A percentile compares a stretch with the other conserved stretches of the same genome.
Evolutionary conservation across 2,888 invertebrate genomes (phyloP).

Genomic region (Troglohyphantes excavatus): DNA sequence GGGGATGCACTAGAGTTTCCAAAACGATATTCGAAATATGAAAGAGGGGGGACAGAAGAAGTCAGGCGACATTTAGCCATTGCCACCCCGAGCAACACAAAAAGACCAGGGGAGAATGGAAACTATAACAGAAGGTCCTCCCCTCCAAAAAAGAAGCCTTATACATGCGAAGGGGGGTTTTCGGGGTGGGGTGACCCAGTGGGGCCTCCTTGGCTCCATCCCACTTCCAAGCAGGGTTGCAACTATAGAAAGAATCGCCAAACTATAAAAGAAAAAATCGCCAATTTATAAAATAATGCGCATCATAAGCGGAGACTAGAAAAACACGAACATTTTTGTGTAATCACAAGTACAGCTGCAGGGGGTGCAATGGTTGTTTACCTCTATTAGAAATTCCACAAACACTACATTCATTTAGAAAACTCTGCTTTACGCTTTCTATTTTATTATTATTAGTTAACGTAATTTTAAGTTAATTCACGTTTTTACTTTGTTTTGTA

Average conservation of each 20-base stretch:
- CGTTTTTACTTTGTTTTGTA: too few species aligned
- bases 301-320: too few species aligned
- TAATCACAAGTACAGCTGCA: too few species aligned
- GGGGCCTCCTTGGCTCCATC: constrained; percentile 72
- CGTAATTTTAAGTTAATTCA: too few species aligned
- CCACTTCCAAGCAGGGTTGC: constrained; percentile 36
- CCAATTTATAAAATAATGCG: too few species aligned
- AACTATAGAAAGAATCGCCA: not conserved
- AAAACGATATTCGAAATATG: constrained; percentile 29
- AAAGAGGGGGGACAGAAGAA: constrained; percentile 23
- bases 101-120: constrained; percentile 44
- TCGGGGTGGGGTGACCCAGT: constrained; percentile 45
- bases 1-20: constrained; percentile 18
- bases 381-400: too few species aligned
- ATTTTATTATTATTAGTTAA: too few species aligned
- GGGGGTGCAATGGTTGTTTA: too few species aligned
- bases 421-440: too few species aligned
- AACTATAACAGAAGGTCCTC: constrained; percentile 65
- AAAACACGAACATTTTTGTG: too few species aligned
- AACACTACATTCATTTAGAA: too few species aligned
- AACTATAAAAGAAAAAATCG: too few species aligned
- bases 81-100: constrained; percentile 34
- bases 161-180: constrained; percentile 24
- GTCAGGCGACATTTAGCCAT: constrained; percentile 57
- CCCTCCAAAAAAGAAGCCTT: constrained; percentile 28